Conservation (phyloP, 2,888 invertebrate genomes). For the Tubiluchus corallicola region DNA sequence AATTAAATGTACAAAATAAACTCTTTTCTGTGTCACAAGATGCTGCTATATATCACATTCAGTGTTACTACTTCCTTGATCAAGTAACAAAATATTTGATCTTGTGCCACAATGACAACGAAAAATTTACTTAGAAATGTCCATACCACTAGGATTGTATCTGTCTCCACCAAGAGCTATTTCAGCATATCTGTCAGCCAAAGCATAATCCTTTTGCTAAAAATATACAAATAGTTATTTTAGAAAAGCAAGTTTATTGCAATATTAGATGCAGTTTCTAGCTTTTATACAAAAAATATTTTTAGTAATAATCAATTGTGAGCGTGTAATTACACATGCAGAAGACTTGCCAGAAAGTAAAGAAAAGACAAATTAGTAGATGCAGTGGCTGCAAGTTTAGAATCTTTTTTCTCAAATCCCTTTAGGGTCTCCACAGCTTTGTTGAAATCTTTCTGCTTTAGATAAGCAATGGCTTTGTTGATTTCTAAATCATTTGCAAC, state of each 20-base stretch:
- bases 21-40: too few species aligned
- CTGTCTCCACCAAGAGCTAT: conserved; percentile 51
- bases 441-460: conserved; percentile 56
- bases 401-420: conserved; percentile 62
- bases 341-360: conserved; percentile 45
- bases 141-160: conserved; percentile 46
- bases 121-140: too few species aligned
- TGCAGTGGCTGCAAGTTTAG: conserved; percentile 62
- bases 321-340: too few species aligned
- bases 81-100: too few species aligned
- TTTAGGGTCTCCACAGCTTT: conserved; percentile 64
- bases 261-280: too few species aligned
- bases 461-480: conserved; percentile 66
- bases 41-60: too few species aligned
- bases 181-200: conserved; percentile 55
- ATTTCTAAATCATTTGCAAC: conserved; percentile 73
- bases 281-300: too few species aligned
- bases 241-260: too few species aligned
- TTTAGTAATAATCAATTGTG: too few species aligned
- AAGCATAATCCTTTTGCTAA: conserved; percentile 56
- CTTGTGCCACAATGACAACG: too few species aligned
- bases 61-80: too few species aligned
- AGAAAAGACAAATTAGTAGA: conserved; percentile 69
- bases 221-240: conserved; percentile 14
- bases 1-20: too few species aligned